Evolutionary conservation across 2,113 vertebrate genomes (phyloP).

Genomic region (Paracanthobrama guichenoti): DNA sequence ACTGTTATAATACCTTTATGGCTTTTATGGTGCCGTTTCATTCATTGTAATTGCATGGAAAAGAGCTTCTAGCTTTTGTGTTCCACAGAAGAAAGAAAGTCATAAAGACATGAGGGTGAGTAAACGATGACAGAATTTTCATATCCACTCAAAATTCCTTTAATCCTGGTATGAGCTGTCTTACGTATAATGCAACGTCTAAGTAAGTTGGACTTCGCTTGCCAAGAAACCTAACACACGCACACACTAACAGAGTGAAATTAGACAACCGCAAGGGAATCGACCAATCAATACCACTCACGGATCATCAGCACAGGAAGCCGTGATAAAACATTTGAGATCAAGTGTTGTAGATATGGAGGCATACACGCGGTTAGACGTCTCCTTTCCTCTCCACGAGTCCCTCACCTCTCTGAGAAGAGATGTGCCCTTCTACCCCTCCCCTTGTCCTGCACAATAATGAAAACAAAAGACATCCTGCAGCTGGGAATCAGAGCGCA

Average conservation of each 20-base stretch:
- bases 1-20: not conserved
- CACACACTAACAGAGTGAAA: conserved; percentile 10
- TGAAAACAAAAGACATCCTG: conserved; percentile 65
- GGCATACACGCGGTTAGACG: not conserved
- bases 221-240: not conserved
- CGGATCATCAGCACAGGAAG: conserved; percentile 31
- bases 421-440: conserved; percentile 36
- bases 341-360: conserved; percentile 40
- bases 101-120: not conserved
- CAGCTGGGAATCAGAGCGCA: conserved; percentile 60
- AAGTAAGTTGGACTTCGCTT: not conserved
- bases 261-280: conserved; percentile 24
- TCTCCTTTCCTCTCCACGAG: conserved; percentile 28
- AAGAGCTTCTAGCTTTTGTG: not conserved
- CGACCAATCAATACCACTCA: conserved; percentile 25
- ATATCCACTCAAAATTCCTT: not conserved
- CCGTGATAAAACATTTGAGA: conserved; percentile 28
- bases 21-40: not conserved
- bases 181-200: not conserved
- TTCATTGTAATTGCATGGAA: not conserved
- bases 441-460: conserved; percentile 55
- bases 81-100: not conserved
- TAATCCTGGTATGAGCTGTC: not conserved
- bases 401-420: conserved; percentile 9
- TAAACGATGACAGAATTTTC: not conserved